These are phyloP conservation scores for Eubucco bourcierii DNA, from an alignment of 2,113 vertebrate genomes.

Conservation along the genomic window DNA sequence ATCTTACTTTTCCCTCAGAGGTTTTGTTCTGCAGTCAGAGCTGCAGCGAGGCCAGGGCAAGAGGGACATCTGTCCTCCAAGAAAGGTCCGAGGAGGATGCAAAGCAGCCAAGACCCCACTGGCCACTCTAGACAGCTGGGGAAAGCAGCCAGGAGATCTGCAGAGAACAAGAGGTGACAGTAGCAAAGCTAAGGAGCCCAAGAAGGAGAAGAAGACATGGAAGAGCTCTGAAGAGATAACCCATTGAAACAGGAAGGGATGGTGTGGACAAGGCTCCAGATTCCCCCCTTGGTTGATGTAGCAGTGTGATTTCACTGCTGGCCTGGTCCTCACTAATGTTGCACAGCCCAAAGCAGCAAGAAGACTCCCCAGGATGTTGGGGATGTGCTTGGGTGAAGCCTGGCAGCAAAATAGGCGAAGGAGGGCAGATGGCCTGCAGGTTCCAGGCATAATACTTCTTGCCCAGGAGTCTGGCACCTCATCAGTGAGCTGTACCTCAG, in stretches of 20 bases:
- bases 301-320: fast-evolving
- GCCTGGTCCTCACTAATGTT: not conserved
- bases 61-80: not conserved
- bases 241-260: not conserved
- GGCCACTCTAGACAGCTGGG: fast-evolving
- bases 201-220: not conserved
- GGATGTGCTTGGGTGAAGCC: not conserved
- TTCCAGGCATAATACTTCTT: not conserved
- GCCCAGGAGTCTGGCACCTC: not conserved
- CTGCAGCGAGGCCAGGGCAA: not conserved
- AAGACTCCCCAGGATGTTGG: not conserved
- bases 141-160: not conserved
- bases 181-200: not conserved
- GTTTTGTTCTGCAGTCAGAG: not conserved
- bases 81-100: not conserved
- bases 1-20: not conserved
- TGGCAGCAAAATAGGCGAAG: fast-evolving
- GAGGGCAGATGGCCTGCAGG: no score
- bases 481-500: not conserved
- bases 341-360: not conserved
- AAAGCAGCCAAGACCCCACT: not conserved
- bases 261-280: not conserved
- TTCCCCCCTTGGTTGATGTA: fast-evolving
- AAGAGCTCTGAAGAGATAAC: not conserved
- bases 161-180: not conserved